These are phyloP conservation scores for Peromyscus californicus DNA, from an alignment of 2,113 vertebrate species.

Conservation along the genomic window DNA sequence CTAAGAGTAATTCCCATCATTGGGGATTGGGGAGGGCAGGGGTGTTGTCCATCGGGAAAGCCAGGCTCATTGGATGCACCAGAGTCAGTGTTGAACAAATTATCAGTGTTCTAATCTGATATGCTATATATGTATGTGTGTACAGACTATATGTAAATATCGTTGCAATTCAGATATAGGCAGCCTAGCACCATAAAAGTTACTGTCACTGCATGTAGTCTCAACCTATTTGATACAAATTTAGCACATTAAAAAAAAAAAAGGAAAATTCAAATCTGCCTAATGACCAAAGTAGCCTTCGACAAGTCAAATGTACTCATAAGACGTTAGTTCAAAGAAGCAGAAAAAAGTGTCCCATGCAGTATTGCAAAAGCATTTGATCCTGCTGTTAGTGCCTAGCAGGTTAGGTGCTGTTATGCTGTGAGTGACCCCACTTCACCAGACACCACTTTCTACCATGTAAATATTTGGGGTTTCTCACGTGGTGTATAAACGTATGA, in stretches of 20 bases:
- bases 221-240: background rate
- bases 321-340: background rate
- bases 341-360: background rate
- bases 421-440: background rate
- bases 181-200: background rate
- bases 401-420: accelerated
- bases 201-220: background rate
- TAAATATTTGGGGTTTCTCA: background rate
- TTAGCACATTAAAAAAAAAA: background rate
- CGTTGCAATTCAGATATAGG: background rate
- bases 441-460: background rate
- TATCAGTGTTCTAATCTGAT: background rate
- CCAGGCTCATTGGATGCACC: background rate
- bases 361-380: background rate
- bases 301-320: background rate
- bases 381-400: no score
- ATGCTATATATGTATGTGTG: background rate
- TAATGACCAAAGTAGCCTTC: slow-evolving; percentile 5
- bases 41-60: background rate
- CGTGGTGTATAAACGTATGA: background rate
- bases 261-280: slow-evolving; percentile 52
- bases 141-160: background rate
- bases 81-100: background rate
- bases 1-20: background rate
- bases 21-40: accelerated